phyloP scores from a whole-genome alignment of 2,113 vertebrate genomes.

The Cyprinodon brontotheroides region DNA sequence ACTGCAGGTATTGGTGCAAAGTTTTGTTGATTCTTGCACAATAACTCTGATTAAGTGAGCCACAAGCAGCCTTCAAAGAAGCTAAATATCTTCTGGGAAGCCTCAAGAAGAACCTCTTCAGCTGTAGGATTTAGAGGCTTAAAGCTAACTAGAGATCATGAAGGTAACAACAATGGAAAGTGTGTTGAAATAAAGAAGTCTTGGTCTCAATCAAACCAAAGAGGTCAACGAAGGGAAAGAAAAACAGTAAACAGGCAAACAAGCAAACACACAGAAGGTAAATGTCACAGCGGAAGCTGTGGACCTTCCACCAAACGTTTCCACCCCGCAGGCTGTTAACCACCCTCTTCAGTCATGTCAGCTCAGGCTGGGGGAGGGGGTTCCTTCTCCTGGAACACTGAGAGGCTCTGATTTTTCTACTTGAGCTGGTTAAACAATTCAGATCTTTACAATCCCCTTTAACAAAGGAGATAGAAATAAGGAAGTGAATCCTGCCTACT shows the following conservation, averaged over 20 bases:
- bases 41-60: slow-evolving; percentile 4
- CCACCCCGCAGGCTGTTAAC: slow-evolving; percentile 6
- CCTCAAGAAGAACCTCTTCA: neutral
- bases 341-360: neutral
- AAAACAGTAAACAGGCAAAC: slow-evolving; percentile 23
- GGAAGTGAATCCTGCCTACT: neutral
- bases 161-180: slow-evolving; percentile 41
- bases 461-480: neutral
- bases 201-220: slow-evolving; percentile 4
- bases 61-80: neutral
- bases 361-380: neutral
- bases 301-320: slow-evolving; percentile 31
- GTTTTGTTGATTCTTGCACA: slow-evolving; percentile 3
- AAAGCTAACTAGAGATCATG: neutral
- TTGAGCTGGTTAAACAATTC: too few relatives aligned
- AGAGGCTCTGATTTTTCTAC: neutral
- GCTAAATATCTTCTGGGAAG: neutral
- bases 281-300: neutral
- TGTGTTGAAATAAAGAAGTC: slow-evolving; percentile 4
- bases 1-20: neutral
- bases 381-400: slow-evolving; percentile 14
- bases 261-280: neutral
- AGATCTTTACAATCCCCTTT: neutral
- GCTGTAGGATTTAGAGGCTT: neutral
- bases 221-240: slow-evolving; percentile 57